Conservation (phyloP, 2,888 invertebrate genomes). For the Cantharis flavilabris region DNA sequence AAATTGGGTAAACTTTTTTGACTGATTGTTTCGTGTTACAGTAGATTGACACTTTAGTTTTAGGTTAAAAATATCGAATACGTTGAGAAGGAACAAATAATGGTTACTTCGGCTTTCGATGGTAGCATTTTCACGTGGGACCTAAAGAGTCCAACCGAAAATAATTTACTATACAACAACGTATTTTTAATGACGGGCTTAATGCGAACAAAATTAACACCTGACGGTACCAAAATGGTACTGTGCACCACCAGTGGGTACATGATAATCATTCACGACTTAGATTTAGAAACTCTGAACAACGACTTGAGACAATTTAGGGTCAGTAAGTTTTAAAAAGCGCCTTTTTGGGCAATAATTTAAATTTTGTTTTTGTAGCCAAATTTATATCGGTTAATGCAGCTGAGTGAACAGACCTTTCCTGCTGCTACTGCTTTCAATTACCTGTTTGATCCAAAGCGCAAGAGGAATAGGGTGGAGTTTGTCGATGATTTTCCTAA, state of each 20-base stretch:
- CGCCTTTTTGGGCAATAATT: background rate
- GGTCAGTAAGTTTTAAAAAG: constrained; percentile 56
- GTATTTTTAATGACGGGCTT: constrained; percentile 84
- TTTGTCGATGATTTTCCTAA: constrained; percentile 92
- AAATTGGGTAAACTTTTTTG: background rate
- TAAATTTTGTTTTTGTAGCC: constrained; percentile 64
- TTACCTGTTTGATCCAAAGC: constrained; percentile 74
- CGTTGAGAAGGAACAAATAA: constrained; percentile 78
- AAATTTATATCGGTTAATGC: constrained; percentile 87
- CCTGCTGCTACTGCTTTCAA: constrained; percentile 81
- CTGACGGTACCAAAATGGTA: constrained; percentile 85
- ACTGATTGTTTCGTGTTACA: background rate
- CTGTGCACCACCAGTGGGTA: constrained; percentile 91
- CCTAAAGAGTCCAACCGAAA: constrained; percentile 83
- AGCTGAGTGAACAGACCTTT: constrained; percentile 80
- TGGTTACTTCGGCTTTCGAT: constrained; percentile 92
- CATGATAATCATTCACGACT: constrained; percentile 85
- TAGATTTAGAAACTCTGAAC: constrained; percentile 78
- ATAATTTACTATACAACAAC: constrained; percentile 75
- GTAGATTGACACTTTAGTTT: constrained; percentile 6
- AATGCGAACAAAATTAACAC: constrained; percentile 86
- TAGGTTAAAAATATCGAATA: constrained; percentile 90
- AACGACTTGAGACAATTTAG: constrained; percentile 84
- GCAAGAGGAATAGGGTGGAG: constrained; percentile 84
- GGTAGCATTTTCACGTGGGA: constrained; percentile 95